Conservation (phyloP, 2,113 vertebrate genomes). For the Apeltes quadracus region DNA sequence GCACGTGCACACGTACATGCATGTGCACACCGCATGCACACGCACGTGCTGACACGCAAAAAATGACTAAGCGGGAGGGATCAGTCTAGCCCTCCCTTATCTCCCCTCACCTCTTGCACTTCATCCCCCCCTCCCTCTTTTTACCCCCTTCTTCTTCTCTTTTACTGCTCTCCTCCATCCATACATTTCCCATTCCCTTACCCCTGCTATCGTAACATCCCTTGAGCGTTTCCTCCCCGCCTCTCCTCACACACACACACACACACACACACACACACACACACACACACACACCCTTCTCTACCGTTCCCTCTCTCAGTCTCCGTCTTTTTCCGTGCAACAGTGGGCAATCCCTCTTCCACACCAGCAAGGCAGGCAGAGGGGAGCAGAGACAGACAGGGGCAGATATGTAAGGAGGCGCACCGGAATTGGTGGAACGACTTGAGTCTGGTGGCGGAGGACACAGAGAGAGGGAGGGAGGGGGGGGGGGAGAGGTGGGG, state of each 20-base stretch:
- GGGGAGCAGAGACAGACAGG: conserved; percentile 44
- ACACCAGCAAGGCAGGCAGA: conserved; percentile 60
- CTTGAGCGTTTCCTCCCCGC: conserved; percentile 19
- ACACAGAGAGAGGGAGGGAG: conserved; percentile 28
- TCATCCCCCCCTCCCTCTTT: conserved; percentile 35
- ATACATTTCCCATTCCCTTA: conserved; percentile 8
- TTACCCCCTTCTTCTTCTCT: not conserved
- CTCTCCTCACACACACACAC: not conserved
- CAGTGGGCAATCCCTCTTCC: conserved; percentile 67
- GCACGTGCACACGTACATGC: conserved; percentile 4
- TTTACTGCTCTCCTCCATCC: conserved; percentile 4
- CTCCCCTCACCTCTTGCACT: conserved; percentile 61
- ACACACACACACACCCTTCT: not conserved
- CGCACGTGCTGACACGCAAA: conserved; percentile 29
- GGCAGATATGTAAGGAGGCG: conserved; percentile 65
- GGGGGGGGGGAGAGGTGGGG: conserved; percentile 20
- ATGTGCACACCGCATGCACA: conserved; percentile 12
- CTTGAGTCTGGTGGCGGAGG: conserved; percentile 51
- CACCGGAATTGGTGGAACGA: conserved; percentile 71
- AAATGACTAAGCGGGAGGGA: conserved; percentile 53
- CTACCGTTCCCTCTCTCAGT: conserved; percentile 17
- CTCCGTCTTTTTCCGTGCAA: conserved; percentile 57
- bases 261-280: no score
- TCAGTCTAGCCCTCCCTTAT: conserved; percentile 53
- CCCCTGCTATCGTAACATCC: not conserved